A percentile compares a stretch with the other conserved stretches of the same genome.
Evolutionary conservation across 2,888 invertebrate species (phyloP).

Genomic region (Agonopterix alstromeriana): DNA sequence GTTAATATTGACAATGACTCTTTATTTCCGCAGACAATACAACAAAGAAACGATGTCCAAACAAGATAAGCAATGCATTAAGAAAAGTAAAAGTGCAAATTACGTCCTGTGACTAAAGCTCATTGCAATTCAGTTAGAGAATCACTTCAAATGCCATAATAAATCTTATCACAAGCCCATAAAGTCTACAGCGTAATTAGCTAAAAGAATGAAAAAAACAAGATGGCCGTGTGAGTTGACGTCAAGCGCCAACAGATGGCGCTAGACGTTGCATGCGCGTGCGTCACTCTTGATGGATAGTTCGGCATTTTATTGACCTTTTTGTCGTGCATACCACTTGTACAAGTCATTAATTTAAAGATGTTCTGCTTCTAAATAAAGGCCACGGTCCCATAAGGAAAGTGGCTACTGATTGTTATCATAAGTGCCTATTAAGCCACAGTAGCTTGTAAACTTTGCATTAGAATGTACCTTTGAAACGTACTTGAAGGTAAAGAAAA

Average conservation of each 20-base stretch:
- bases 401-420: too few species aligned
- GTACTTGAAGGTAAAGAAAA: too few species aligned
- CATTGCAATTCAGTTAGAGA: background rate
- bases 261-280: conserved; percentile 23
- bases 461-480: too few species aligned
- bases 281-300: conserved; percentile 40
- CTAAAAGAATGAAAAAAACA: background rate
- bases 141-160: conserved; percentile 1
- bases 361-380: background rate
- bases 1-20: too few species aligned
- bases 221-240: conserved; percentile 18
- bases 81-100: conserved; percentile 18
- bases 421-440: too few species aligned
- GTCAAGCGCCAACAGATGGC: conserved; percentile 47
- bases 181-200: background rate
- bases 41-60: too few species aligned
- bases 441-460: too few species aligned
- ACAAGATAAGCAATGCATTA: background rate
- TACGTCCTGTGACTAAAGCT: conserved; percentile 10
- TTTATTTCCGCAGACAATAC: too few species aligned
- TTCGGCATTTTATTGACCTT: conserved; percentile 28
- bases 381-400: too few species aligned
- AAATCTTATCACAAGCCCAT: conserved; percentile 1
- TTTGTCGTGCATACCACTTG: conserved; percentile 18
- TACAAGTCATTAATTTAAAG: conserved; percentile 2